These are phyloP conservation scores for Spea multiplicata DNA, from an alignment of 2,113 vertebrate genomes.

Conservation along the genomic window DNA sequence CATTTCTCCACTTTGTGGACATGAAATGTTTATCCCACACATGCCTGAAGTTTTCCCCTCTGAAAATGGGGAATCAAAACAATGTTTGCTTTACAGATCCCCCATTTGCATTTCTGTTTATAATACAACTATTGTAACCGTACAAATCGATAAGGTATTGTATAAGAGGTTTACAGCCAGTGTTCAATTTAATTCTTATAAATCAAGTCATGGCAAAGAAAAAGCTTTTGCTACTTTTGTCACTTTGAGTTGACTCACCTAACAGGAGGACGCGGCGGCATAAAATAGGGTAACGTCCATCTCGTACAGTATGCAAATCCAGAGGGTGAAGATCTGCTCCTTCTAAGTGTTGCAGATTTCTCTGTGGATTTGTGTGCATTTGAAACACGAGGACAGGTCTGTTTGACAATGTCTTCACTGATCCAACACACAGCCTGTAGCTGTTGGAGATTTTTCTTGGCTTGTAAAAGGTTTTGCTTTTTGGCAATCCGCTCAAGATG, in stretches of 20 bases:
- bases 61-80: too few relatives aligned
- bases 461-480: slow-evolving; percentile 80
- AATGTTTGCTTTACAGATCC: too few relatives aligned
- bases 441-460: slow-evolving; percentile 77
- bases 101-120: too few relatives aligned
- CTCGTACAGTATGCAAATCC: slow-evolving; percentile 53
- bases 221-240: too few relatives aligned
- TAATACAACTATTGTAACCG: too few relatives aligned
- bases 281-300: slow-evolving; percentile 68
- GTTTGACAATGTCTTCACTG: slow-evolving; percentile 55
- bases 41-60: too few relatives aligned
- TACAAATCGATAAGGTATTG: too few relatives aligned
- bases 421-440: slow-evolving; percentile 68
- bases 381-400: slow-evolving; percentile 47
- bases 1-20: too few relatives aligned
- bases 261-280: slow-evolving; percentile 65
- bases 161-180: too few relatives aligned
- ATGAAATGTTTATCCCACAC: too few relatives aligned
- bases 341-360: slow-evolving; percentile 1
- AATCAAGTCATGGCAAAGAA: too few relatives aligned
- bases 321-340: slow-evolving; percentile 42
- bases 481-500: slow-evolving; percentile 82
- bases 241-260: slow-evolving; percentile 56
- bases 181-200: too few relatives aligned
- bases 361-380: slow-evolving; percentile 6